Evolutionary conservation across 2,113 vertebrate species (phyloP).

Genomic region (Entomyzon cyanotis): DNA sequence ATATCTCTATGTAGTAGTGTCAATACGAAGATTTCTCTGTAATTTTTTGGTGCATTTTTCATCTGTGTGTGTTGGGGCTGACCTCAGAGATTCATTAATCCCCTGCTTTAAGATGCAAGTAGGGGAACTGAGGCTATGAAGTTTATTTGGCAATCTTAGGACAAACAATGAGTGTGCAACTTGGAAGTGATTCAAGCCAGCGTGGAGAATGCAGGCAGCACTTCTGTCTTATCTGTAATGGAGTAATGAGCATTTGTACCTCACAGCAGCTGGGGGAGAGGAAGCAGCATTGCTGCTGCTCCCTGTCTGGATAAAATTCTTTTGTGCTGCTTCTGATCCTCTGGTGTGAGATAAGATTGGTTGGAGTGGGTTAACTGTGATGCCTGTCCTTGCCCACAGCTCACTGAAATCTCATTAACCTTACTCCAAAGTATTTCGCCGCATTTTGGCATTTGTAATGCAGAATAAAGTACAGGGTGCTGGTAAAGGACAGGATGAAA

Average conservation of each 20-base stretch:
- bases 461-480: neutral
- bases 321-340: neutral
- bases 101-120: neutral
- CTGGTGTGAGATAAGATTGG: neutral
- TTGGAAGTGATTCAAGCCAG: neutral
- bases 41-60: neutral
- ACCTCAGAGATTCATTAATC: neutral
- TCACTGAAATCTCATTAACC: neutral
- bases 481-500: neutral
- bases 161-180: neutral
- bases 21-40: neutral
- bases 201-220: neutral
- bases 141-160: neutral
- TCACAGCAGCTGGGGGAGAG: neutral
- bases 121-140: neutral
- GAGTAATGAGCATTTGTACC: neutral
- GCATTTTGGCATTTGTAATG: neutral
- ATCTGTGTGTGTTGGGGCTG: neutral
- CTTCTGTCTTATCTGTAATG: neutral
- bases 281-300: neutral
- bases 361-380: neutral
- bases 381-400: neutral
- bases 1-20: neutral
- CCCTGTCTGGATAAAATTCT: neutral
- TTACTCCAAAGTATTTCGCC: neutral